These are phyloP conservation scores for Leguminivora glycinivorella DNA, from an alignment of 1,140 invertebrate genomes.

Conservation along the genomic window DNA sequence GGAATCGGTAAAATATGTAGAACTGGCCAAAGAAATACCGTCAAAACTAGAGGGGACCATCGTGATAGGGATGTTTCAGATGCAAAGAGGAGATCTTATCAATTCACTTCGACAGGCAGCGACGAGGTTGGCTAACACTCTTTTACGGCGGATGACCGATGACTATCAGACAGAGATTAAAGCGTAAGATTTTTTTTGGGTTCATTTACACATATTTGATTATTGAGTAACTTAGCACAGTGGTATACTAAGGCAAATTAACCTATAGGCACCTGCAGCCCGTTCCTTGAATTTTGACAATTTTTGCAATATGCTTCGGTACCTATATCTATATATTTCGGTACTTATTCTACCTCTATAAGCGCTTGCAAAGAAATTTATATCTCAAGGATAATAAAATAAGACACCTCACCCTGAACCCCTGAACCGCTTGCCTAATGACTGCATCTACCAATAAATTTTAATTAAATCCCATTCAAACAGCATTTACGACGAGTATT, in stretches of 20 bases:
- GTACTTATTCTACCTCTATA: no score
- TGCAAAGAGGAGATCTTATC: constrained; percentile 91
- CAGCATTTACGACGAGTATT: constrained; percentile 92
- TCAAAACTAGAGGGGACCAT: constrained; percentile 83
- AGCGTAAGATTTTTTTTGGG: constrained; percentile 79
- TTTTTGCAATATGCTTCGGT: no score
- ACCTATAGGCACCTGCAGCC: no score
- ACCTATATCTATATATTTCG: no score
- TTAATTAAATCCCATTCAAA: constrained; percentile 48
- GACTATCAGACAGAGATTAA: constrained; percentile 90
- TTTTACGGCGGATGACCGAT: constrained; percentile 86
- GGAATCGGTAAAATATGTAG: constrained; percentile 83
- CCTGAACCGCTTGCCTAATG: neutral
- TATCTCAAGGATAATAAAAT: no score
- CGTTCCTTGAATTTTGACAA: no score
- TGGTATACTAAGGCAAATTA: no score
- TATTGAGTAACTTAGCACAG: no score
- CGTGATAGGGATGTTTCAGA: constrained; percentile 91
- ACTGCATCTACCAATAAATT: neutral
- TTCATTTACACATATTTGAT: no score
- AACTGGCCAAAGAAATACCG: constrained; percentile 82
- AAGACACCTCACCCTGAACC: no score
- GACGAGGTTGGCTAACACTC: constrained; percentile 83
- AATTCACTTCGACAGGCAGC: constrained; percentile 84
- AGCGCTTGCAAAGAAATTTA: no score